A percentile compares a stretch with the other conserved stretches of the same genome.
Conservation (phyloP, 2,888 invertebrate genomes). For the Campoplex nolae region DNA sequence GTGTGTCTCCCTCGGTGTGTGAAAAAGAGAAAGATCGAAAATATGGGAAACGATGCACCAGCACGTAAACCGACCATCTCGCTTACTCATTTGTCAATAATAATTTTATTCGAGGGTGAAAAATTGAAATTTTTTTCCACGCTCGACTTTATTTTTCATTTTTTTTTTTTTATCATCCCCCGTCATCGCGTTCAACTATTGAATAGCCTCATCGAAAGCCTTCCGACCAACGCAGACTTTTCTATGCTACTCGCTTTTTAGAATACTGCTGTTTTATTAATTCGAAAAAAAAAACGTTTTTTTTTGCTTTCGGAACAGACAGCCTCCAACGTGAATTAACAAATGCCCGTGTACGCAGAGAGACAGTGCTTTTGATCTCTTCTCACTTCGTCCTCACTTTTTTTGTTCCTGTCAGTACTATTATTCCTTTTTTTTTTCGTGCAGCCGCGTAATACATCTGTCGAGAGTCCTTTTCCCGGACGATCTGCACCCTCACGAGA, state of each 20-base stretch:
- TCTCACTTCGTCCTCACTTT: not conserved
- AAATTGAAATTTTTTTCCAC: slow-evolving; percentile 77
- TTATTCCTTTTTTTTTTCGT: not conserved
- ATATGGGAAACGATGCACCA: slow-evolving; percentile 52
- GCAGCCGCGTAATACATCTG: slow-evolving; percentile 11
- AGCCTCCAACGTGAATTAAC: not conserved
- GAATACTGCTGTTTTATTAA: slow-evolving; percentile 12
- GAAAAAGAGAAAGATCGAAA: slow-evolving; percentile 4
- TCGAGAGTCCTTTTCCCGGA: slow-evolving; percentile 10
- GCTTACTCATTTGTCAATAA: slow-evolving; percentile 84
- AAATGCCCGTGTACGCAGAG: not conserved
- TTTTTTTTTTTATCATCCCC: slow-evolving; percentile 67
- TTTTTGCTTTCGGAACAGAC: not conserved
- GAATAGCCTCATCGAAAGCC: slow-evolving; percentile 7
- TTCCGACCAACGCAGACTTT: not conserved
- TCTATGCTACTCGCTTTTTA: not conserved
- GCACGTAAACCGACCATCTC: slow-evolving; percentile 73
- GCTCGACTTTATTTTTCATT: slow-evolving; percentile 69
- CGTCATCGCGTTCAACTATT: slow-evolving; percentile 37
- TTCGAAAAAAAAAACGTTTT: slow-evolving; percentile 4
- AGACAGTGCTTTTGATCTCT: slow-evolving; percentile 64
- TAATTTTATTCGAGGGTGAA: slow-evolving; percentile 83
- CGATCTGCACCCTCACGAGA: not conserved
- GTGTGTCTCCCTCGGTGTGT: not conserved
- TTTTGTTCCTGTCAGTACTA: slow-evolving; percentile 11